A percentile compares a stretch with the other conserved stretches of the same genome.
Conservation (phyloP, 2,113 vertebrate species). For the Gnathonemus longibarbis region DNA sequence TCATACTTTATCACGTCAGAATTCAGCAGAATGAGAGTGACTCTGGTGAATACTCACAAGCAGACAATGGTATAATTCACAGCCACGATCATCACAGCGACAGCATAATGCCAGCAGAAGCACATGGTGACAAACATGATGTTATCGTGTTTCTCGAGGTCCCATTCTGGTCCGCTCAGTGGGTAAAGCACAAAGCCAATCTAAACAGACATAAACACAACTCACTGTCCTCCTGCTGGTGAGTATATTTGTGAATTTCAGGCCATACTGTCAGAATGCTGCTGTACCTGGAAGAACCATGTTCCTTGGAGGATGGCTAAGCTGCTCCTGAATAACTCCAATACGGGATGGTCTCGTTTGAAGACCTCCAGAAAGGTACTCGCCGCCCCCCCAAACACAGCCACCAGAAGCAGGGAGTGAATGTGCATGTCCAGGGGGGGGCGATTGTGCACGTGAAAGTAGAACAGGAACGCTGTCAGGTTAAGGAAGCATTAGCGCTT, state of each 20-base stretch:
- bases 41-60: constrained; percentile 58
- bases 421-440: constrained; percentile 77
- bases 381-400: constrained; percentile 59
- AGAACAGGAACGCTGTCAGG: constrained; percentile 78
- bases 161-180: constrained; percentile 66
- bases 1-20: neutral
- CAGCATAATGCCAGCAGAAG: constrained; percentile 87
- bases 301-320: constrained; percentile 83
- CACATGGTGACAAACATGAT: constrained; percentile 95
- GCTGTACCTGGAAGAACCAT: constrained; percentile 90
- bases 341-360: constrained; percentile 61
- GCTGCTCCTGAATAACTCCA: constrained; percentile 72
- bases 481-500: neutral
- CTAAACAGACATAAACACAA: constrained; percentile 47
- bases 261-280: neutral
- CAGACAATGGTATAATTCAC: constrained; percentile 54
- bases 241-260: neutral
- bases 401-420: constrained; percentile 76
- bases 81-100: constrained; percentile 54
- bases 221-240: neutral
- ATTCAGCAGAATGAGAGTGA: neutral
- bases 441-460: constrained; percentile 74
- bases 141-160: constrained; percentile 63
- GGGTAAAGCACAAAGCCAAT: constrained; percentile 86
- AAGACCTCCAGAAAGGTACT: constrained; percentile 70